A percentile compares a stretch with the other conserved stretches of the same genome.
Conservation (phyloP, 53 echinoderm and acorn worm species). For the Zoroaster sp. region DNA sequence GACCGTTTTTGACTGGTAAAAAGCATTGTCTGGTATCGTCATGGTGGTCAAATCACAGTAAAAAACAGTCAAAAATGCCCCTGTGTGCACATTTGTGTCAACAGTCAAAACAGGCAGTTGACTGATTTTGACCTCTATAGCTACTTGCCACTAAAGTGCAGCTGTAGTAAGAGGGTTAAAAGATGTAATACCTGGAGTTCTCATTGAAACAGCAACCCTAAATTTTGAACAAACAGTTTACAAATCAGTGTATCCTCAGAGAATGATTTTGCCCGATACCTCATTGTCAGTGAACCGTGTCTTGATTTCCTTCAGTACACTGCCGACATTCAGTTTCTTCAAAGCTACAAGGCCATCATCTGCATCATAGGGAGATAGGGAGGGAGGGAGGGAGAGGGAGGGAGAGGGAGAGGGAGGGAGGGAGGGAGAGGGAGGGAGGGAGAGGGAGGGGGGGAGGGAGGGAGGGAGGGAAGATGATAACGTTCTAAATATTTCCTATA, state of each 20-base stretch:
- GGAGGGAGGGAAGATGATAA: no score
- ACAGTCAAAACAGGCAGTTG: no score
- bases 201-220: not conserved
- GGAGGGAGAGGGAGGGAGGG: not conserved
- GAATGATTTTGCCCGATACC: not conserved
- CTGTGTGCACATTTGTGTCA: no score
- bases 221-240: not conserved
- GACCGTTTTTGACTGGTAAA: no score
- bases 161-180: no score
- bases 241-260: not conserved
- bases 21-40: no score
- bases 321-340: conserved; percentile 38
- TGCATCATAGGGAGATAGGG: not conserved
- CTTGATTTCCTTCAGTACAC: conserved; percentile 54
- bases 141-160: no score
- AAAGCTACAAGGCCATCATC: conserved; percentile 64
- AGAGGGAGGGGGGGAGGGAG: not conserved
- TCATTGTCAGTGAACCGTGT: conserved; percentile 61
- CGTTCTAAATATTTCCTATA: no score
- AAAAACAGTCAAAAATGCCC: no score
- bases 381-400: not conserved
- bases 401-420: not conserved
- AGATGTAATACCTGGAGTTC: no score
- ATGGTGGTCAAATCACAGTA: no score
- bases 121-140: no score